Percentiles rank a stretch among this genome's conserved stretches.
Conservation (phyloP, 2,797 vertebrate genomes). For the Danio albolineatus region DNA sequence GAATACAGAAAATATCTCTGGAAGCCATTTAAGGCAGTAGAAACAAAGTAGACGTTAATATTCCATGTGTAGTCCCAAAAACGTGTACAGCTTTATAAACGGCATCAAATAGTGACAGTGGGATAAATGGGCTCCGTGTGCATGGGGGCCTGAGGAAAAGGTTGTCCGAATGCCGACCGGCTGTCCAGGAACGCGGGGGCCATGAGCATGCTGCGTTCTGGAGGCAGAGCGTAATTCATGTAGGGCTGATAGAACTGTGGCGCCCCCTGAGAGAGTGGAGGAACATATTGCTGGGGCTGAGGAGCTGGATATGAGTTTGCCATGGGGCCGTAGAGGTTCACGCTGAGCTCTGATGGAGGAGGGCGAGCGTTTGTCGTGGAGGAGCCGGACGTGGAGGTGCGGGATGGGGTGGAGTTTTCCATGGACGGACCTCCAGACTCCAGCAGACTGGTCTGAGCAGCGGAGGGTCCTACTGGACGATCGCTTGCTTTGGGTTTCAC, state of each 20-base stretch:
- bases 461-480: slow-evolving; percentile 54
- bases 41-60: neutral
- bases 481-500: slow-evolving; percentile 63
- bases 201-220: slow-evolving; percentile 56
- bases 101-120: slow-evolving; percentile 55
- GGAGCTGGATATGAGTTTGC: slow-evolving; percentile 48
- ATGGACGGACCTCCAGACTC: slow-evolving; percentile 64
- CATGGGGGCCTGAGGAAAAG: slow-evolving; percentile 61
- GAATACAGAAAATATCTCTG: neutral
- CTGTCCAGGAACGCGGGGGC: slow-evolving; percentile 66
- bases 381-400: slow-evolving; percentile 66
- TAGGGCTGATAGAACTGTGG: slow-evolving; percentile 62
- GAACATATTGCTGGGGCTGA: slow-evolving; percentile 53
- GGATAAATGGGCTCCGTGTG: slow-evolving; percentile 62
- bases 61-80: neutral
- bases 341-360: slow-evolving; percentile 61
- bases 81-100: neutral
- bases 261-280: slow-evolving; percentile 46
- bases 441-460: slow-evolving; percentile 69
- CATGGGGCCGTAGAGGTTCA: slow-evolving; percentile 60
- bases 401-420: slow-evolving; percentile 64
- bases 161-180: slow-evolving; percentile 50
- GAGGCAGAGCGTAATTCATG: slow-evolving; percentile 60
- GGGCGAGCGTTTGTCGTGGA: slow-evolving; percentile 56
- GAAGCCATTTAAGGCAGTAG: neutral